Base-by-base conservation (phyloP, 2,113 vertebrate species). In the Empidonax alnorum region DNA sequence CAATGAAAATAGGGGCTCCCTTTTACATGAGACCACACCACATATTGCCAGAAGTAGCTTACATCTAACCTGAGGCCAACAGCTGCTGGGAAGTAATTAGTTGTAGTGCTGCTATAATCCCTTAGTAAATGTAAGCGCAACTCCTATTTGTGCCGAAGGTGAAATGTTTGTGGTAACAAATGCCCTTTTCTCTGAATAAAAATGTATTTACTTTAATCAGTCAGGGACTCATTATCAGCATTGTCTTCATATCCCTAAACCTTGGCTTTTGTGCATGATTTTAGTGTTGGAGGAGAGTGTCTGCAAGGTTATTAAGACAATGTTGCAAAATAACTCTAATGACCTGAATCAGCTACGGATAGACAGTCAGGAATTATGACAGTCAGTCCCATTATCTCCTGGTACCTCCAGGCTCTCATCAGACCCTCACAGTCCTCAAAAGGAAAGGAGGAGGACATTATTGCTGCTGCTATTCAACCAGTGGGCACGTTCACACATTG, bases 21-120 rank as follows among this genome's bases (percentile, higher is more conserved):
- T 96, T 96, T 97, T 95, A 93, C 83, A 92, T 83, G 93, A 96
- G 90, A 77, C 87, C 94, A 80, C 92, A 95, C 82, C 85, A 95
- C 87, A 72, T 85, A 88, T 87, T 96, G 88, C 95, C 90, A 90
- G 86, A 94, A 97, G 95, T 93, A 89, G 72, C 92, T 97, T 91
- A 90, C 95, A 95, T 98, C 96, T 96, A 97, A 97, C 97, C 96
- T 94, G 96, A 97, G 96, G 97, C 96, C 84, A 95, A 91, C 81
- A 97, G 95, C 97, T 95, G 97, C 96, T 98, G 97, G 97, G 98
- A 98, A 98, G 97, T 97, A 98, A 98, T 98, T 98, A 98, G 96
- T 95, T 67, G 67, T 94, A 93, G 89, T 95, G 96, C 87, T 97
- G 87, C 96, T 96, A 90, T 97, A 96, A 97, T 98, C 96, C 96